These are phyloP conservation scores for Acanthopagrus latus DNA, from an alignment of 2,797 vertebrate species.

Conservation along the genomic window DNA sequence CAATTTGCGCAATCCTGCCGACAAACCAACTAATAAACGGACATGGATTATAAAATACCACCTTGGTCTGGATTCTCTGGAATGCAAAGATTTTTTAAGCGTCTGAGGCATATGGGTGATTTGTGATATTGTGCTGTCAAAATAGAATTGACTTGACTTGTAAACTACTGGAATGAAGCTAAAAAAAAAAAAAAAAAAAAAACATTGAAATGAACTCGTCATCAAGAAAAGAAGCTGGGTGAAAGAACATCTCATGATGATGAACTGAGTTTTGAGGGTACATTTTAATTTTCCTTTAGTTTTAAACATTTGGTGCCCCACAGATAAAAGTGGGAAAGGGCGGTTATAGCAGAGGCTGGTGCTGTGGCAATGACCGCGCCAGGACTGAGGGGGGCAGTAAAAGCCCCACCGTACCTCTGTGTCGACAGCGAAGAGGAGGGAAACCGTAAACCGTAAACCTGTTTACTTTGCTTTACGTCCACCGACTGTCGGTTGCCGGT, in stretches of 20 bases:
- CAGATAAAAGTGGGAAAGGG: background rate
- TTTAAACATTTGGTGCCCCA: background rate
- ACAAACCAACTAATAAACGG: too few species aligned
- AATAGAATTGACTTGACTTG: background rate
- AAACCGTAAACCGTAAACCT: slow-evolving; percentile 62
- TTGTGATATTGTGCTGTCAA: background rate
- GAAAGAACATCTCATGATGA: background rate
- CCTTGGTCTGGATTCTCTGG: too few species aligned
- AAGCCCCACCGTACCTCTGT: fast-evolving
- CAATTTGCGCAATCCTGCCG: too few species aligned
- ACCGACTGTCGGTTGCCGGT: slow-evolving; percentile 65
- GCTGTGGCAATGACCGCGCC: background rate
- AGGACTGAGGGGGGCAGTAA: slow-evolving; percentile 22
- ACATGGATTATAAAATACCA: too few species aligned
- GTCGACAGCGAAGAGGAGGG: slow-evolving; percentile 7
- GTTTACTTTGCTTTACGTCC: slow-evolving; percentile 74
- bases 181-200: background rate
- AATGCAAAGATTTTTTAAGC: too few species aligned
- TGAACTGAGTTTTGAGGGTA: background rate
- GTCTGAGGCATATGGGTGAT: too few species aligned
- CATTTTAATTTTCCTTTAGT: background rate
- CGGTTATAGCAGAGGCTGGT: background rate
- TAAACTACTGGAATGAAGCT: background rate
- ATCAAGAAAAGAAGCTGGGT: background rate
- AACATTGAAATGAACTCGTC: background rate